Conservation (phyloP, 2,797 vertebrate species). For the Neopelma chrysocephalum region DNA sequence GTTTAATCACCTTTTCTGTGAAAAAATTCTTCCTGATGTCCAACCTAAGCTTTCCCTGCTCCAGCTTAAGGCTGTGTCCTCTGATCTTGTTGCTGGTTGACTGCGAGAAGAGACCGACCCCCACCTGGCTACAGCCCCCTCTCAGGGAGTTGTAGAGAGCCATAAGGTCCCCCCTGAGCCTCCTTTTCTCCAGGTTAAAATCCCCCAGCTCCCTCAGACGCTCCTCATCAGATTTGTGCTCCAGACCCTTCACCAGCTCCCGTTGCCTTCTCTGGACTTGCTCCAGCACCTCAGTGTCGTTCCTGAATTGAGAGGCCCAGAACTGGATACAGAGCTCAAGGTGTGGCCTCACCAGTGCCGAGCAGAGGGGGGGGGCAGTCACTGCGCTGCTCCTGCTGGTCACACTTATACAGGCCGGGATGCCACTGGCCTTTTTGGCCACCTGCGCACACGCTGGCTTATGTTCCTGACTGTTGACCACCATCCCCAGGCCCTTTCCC, state of each 20-base stretch:
- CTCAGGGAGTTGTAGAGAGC: too few relatives aligned
- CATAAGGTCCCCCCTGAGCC: not conserved
- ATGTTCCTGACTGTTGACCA: too few relatives aligned
- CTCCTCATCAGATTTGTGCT: too few relatives aligned
- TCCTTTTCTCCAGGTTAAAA: not conserved
- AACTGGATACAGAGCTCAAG: too few relatives aligned
- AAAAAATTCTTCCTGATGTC: not conserved
- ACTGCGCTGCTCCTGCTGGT: not conserved
- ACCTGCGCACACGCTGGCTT: not conserved
- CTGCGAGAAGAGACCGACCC: not conserved
- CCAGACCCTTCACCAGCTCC: not conserved
- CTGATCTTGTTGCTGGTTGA: not conserved
- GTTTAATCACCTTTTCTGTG: not conserved
- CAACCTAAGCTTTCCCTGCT: not conserved
- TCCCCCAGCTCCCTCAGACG: not conserved
- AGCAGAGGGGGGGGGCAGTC: accelerated
- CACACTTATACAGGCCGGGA: not conserved
- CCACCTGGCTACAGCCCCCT: not conserved
- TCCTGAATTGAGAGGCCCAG: not conserved
- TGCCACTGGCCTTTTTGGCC: not conserved
- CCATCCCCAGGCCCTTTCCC: not conserved
- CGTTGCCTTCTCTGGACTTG: not conserved
- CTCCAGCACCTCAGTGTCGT: not conserved
- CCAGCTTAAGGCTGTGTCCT: not conserved
- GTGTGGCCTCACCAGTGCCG: not conserved